A percentile compares a stretch with the other conserved stretches of the same genome.
Evolutionary conservation across 2,888 invertebrate genomes (phyloP).

Genomic region (Quadroppia sp.): DNA sequence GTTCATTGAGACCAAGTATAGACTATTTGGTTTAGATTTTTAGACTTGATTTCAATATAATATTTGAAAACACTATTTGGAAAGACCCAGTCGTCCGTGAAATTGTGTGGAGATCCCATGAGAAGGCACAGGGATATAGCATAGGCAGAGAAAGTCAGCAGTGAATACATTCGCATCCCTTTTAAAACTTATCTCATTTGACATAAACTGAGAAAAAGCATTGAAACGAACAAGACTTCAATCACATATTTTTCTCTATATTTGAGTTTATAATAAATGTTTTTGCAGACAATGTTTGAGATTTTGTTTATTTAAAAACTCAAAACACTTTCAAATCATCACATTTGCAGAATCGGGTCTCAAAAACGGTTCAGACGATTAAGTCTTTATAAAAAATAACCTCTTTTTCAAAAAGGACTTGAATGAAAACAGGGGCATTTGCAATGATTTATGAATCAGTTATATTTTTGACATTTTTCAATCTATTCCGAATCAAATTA

Average conservation of each 20-base stretch:
- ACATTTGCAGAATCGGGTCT: neutral
- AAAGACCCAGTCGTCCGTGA: slow-evolving; percentile 5
- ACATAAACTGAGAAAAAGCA: slow-evolving; percentile 27
- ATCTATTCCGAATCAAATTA: neutral
- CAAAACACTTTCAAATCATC: neutral
- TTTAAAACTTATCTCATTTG: slow-evolving; percentile 31
- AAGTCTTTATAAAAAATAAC: too few species aligned
- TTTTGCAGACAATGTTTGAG: neutral
- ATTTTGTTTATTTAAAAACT: slow-evolving; percentile 12
- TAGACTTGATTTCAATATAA: neutral
- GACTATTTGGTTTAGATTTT: neutral
- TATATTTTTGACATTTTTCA: neutral
- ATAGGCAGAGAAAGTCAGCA: neutral
- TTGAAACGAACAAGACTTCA: slow-evolving; percentile 4
- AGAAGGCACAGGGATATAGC: slow-evolving; percentile 14
- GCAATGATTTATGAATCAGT: slow-evolving; percentile 13
- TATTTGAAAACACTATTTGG: neutral
- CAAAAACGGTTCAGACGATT: neutral
- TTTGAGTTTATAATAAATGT: slow-evolving; percentile 11
- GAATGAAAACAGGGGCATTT: too few species aligned
- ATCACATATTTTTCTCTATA: slow-evolving; percentile 3
- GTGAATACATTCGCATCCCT: neutral
- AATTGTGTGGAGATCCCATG: slow-evolving; percentile 19
- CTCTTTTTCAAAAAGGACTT: too few species aligned
- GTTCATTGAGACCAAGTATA: neutral